phyloP scores from a whole-genome alignment of 2,797 vertebrate species.

The Poecilia velifera region DNA sequence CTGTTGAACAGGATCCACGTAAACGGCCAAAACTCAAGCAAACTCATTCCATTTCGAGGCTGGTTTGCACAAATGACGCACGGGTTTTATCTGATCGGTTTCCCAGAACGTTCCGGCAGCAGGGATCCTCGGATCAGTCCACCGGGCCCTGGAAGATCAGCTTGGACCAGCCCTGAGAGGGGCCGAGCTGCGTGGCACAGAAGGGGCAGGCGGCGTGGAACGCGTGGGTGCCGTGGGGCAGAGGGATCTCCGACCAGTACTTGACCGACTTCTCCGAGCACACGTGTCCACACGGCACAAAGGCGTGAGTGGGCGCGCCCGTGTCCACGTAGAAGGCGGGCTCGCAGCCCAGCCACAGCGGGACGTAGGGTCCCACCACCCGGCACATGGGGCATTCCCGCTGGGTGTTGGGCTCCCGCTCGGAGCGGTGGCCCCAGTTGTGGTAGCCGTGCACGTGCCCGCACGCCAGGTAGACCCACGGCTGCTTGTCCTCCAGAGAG shows the following conservation, averaged over 20 bases:
- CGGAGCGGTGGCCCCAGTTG: slow-evolving; percentile 96
- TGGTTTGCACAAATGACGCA: slow-evolving; percentile 61
- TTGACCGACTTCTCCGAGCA: slow-evolving; percentile 97
- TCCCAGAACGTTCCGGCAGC: slow-evolving; percentile 72
- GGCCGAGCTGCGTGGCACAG: slow-evolving; percentile 91
- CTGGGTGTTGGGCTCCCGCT: slow-evolving; percentile 87
- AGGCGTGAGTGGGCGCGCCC: slow-evolving; percentile 92
- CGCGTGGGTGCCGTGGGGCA: slow-evolving; percentile 97
- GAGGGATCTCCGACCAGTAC: slow-evolving; percentile 98
- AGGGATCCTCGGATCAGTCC: slow-evolving; percentile 83
- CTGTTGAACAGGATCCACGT: slow-evolving; percentile 53
- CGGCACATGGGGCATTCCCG: slow-evolving; percentile 97
- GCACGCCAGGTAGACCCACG: slow-evolving; percentile 95
- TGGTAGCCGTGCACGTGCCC: slow-evolving; percentile 96
- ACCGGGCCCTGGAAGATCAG: slow-evolving; percentile 98
- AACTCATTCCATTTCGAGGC: slow-evolving; percentile 44
- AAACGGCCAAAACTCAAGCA: slow-evolving; percentile 43
- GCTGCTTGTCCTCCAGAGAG: slow-evolving; percentile 95
- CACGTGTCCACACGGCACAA: slow-evolving; percentile 96
- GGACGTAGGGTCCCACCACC: slow-evolving; percentile 93
- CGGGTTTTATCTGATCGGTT: slow-evolving; percentile 65
- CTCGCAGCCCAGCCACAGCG: slow-evolving; percentile 95
- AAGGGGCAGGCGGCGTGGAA: slow-evolving; percentile 98
- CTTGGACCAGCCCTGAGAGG: slow-evolving; percentile 91
- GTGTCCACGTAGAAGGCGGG: slow-evolving; percentile 96